Percentiles rank a stretch among this genome's conserved stretches.
Conservation (phyloP, 2,113 vertebrate genomes). For the Caretta caretta region DNA sequence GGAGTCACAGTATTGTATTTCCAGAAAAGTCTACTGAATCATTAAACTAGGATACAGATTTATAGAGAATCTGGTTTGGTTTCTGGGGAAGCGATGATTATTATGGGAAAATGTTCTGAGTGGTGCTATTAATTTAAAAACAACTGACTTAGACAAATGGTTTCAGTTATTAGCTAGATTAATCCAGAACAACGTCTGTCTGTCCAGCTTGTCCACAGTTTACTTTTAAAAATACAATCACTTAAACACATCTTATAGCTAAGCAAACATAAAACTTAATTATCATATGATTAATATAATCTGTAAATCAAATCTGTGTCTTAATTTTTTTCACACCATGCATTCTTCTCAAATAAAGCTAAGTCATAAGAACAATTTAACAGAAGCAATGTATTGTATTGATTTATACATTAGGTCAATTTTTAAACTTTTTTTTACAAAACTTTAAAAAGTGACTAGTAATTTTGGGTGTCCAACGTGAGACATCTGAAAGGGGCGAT, state of each 20-base stretch:
- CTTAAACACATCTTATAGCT: background rate
- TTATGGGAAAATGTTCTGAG: background rate
- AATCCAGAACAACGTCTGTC: background rate
- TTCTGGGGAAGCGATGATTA: background rate
- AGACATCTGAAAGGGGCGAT: background rate
- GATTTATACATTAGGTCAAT: fast-evolving
- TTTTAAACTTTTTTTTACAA: background rate
- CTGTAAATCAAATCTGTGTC: fast-evolving
- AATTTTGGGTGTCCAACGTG: background rate
- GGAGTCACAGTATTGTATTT: background rate
- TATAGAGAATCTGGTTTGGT: background rate
- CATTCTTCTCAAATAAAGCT: background rate
- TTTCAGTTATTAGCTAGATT: background rate
- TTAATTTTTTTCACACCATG: background rate
- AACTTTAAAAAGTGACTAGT: background rate
- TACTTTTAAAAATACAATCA: background rate
- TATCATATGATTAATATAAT: too few relatives aligned
- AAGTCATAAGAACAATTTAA: background rate
- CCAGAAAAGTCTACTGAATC: background rate
- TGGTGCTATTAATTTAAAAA: background rate
- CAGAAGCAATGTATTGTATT: background rate
- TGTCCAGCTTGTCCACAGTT: background rate
- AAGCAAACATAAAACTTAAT: background rate
- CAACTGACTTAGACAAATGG: background rate
- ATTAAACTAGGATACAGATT: background rate